These are phyloP conservation scores for Urocyon cinereoargenteus DNA, from an alignment of 2,797 vertebrate genomes.

Conservation along the genomic window DNA sequence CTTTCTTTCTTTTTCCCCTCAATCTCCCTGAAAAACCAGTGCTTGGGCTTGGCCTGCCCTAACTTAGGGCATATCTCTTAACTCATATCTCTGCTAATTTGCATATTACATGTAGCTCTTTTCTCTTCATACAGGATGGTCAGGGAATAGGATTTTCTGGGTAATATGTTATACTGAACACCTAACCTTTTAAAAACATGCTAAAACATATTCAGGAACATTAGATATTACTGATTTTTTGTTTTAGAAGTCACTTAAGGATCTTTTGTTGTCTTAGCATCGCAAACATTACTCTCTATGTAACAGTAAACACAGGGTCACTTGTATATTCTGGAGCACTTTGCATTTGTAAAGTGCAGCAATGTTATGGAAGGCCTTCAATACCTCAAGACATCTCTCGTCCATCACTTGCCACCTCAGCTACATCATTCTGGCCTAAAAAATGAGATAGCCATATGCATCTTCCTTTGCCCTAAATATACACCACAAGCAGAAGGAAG, in stretches of 20 bases:
- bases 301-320: neutral
- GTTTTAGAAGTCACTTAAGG: neutral
- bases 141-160: neutral
- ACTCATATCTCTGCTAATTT: neutral
- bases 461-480: slow-evolving; percentile 37
- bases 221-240: neutral
- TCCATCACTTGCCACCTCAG: neutral
- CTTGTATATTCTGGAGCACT: neutral
- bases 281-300: neutral
- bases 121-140: neutral
- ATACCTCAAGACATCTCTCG: neutral
- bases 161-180: neutral
- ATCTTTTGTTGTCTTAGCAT: neutral
- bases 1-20: slow-evolving; percentile 41
- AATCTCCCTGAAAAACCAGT: neutral
- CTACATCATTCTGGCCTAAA: neutral
- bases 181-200: neutral
- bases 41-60: neutral
- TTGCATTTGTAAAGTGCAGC: neutral
- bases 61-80: neutral
- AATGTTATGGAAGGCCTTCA: neutral
- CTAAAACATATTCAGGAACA: neutral
- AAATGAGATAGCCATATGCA: neutral
- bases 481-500: neutral
- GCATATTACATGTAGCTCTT: neutral